These are phyloP conservation scores for Danaus chrysippus DNA, from an alignment of 2,888 invertebrate species.

Conservation along the genomic window DNA sequence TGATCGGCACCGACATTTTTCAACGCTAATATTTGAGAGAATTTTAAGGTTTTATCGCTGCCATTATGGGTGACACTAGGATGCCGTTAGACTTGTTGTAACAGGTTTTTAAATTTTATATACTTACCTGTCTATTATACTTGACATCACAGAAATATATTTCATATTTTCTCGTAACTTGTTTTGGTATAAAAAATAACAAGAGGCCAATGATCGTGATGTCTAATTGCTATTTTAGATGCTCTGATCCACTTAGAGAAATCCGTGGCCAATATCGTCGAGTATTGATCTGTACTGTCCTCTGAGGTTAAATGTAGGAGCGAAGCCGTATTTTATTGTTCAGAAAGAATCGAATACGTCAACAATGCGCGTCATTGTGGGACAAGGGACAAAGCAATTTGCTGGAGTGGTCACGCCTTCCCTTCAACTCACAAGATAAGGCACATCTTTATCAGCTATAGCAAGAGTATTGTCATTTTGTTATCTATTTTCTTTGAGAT, in stretches of 20 bases:
- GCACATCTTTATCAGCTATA: slow-evolving; percentile 36
- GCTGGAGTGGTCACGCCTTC: slow-evolving; percentile 37
- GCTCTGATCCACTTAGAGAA: slow-evolving; percentile 11
- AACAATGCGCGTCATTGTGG: slow-evolving; percentile 36
- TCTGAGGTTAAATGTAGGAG: slow-evolving; percentile 25
- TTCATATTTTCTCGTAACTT: too few species aligned
- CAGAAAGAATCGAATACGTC: slow-evolving; percentile 33
- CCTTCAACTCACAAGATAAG: slow-evolving; percentile 32
- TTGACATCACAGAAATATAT: too few species aligned
- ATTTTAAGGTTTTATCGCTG: slow-evolving; percentile 41
- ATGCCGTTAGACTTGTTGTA: slow-evolving; percentile 18
- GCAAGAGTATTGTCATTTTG: slow-evolving; percentile 24
- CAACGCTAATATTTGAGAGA: slow-evolving; percentile 43
- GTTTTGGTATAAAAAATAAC: too few species aligned
- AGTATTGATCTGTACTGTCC: slow-evolving; percentile 23
- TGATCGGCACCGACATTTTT: slow-evolving; percentile 48
- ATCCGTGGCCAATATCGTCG: slow-evolving; percentile 11
- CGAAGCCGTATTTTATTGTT: slow-evolving; percentile 30
- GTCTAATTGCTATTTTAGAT: background rate
- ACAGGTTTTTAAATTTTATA: slow-evolving; percentile 19
- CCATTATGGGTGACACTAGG: slow-evolving; percentile 31
- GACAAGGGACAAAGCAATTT: slow-evolving; percentile 39
- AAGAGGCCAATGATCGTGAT: too few species aligned
- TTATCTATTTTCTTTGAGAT: slow-evolving; percentile 16
- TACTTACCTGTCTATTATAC: background rate